Conservation (phyloP, 2,888 invertebrate genomes). For the Hypena proboscidalis region DNA sequence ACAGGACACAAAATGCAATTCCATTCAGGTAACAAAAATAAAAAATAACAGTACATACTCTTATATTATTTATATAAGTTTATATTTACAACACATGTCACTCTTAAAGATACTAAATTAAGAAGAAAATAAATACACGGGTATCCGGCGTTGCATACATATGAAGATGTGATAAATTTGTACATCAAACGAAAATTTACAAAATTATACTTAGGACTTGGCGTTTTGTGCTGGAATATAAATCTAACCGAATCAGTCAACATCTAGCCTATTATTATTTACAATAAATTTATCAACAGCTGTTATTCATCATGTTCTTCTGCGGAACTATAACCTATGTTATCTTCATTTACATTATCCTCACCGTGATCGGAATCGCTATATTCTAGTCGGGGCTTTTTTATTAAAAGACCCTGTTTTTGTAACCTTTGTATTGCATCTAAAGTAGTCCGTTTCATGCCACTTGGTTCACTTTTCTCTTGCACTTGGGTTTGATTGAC, state of each 20-base stretch:
- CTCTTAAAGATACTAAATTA: slow-evolving; percentile 26
- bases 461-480: slow-evolving; percentile 61
- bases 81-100: slow-evolving; percentile 37
- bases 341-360: slow-evolving; percentile 54
- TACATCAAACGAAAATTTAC: slow-evolving; percentile 23
- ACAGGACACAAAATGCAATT: no score
- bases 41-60: slow-evolving; percentile 13
- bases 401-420: slow-evolving; percentile 74
- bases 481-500: slow-evolving; percentile 65
- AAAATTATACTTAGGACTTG: slow-evolving; percentile 28
- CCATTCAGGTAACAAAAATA: no score
- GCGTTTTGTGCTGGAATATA: slow-evolving; percentile 30
- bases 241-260: slow-evolving; percentile 38
- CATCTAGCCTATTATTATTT: slow-evolving; percentile 29
- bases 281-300: slow-evolving; percentile 15
- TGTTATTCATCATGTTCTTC: slow-evolving; percentile 47
- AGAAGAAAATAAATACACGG: slow-evolving; percentile 40
- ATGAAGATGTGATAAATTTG: slow-evolving; percentile 16
- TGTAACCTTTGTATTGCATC: slow-evolving; percentile 77
- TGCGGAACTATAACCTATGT: slow-evolving; percentile 44
- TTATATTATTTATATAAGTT: slow-evolving; percentile 27
- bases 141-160: slow-evolving; percentile 22
- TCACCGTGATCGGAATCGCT: slow-evolving; percentile 54
- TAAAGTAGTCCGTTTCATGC: slow-evolving; percentile 64
- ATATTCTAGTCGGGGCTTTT: slow-evolving; percentile 70